Evolutionary conservation across 1,140 invertebrate genomes (phyloP).

Genomic region (Ceratina japonica): DNA sequence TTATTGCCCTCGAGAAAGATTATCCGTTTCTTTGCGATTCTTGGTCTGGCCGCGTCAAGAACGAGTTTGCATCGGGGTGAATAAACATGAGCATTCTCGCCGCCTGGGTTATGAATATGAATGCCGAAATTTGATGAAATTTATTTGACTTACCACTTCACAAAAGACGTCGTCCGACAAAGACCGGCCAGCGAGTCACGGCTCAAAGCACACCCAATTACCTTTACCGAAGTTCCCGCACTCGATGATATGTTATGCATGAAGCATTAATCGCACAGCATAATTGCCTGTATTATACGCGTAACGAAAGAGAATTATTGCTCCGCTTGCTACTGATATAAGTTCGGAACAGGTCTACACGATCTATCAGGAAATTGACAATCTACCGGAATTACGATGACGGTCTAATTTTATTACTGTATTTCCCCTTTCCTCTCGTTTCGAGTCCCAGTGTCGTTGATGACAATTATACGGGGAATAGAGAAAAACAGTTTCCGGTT

Average conservation of each 20-base stretch:
- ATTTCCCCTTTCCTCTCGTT: neutral
- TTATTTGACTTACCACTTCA: conserved; percentile 7
- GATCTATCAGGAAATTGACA: neutral
- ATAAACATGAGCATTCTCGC: conserved; percentile 32
- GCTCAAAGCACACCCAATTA: neutral
- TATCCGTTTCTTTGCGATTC: neutral
- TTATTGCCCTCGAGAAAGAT: neutral
- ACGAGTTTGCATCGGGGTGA: conserved; percentile 6
- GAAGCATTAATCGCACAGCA: neutral
- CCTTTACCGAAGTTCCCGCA: neutral
- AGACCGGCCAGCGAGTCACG: neutral
- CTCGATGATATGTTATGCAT: neutral
- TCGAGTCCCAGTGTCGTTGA: neutral
- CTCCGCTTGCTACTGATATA: neutral
- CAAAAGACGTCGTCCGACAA: neutral
- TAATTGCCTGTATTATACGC: neutral
- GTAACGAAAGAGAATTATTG: neutral
- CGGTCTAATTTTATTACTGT: neutral
- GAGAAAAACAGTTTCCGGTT: conserved; percentile 27
- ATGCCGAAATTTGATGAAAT: conserved; percentile 30
- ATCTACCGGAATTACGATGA: neutral
- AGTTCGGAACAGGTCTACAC: neutral
- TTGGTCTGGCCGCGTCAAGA: neutral
- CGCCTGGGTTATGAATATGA: conserved; percentile 22
- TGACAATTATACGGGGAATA: conserved; percentile 21